Base-by-base conservation (phyloP, 2,113 vertebrate species). In the Chaenogobius annularis region DNA sequence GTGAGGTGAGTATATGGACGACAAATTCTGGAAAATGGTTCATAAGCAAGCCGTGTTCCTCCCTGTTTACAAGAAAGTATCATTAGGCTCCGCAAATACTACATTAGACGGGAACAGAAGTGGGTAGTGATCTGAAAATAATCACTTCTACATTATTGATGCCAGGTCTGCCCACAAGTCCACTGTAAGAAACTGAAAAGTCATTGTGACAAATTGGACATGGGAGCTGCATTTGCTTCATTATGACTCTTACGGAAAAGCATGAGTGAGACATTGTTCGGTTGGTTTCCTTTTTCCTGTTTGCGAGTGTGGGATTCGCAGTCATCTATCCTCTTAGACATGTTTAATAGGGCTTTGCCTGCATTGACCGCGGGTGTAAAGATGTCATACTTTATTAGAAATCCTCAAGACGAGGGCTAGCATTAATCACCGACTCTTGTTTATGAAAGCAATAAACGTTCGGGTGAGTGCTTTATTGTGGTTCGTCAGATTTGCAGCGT, bases 371-470 rank as follows among this genome's bases (percentile, higher is more conserved):
- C 68, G 89, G 88, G 89, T 87, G 91, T 93, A 93, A 94, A 94
- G 90, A 89, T 93, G 92, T 93, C 92, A 93, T 89, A 89, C 87
- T 93, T 93, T 93, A 93, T 93, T 90, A 93, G 93, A 92, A 91
- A 92, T 93, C 90, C 91, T 89, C 90, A 93, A 93, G 91, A 91
- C 92, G 90, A 91, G 90, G 92, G 87, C 89, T 88, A 89, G 89
- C 93, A 93, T 94, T 93, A 93, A 94, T 94, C 93, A 93, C 86
- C 52, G 81, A 85, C 89, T 92, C 84, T 92, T 94, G 92, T 93
- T 94, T 94, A 94, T 94, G 92, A 94, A 94, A 94, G 92, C 89
- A 88, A 90, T 94, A 94, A 94, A 94, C 87, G 91, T 93, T 93
- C 91, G 92, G 91, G 88, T 83, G 88, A 92, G 89, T 90, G 83